Evolutionary conservation across 2,797 vertebrate species (phyloP).

Genomic region (Rhynchonycteris naso): DNA sequence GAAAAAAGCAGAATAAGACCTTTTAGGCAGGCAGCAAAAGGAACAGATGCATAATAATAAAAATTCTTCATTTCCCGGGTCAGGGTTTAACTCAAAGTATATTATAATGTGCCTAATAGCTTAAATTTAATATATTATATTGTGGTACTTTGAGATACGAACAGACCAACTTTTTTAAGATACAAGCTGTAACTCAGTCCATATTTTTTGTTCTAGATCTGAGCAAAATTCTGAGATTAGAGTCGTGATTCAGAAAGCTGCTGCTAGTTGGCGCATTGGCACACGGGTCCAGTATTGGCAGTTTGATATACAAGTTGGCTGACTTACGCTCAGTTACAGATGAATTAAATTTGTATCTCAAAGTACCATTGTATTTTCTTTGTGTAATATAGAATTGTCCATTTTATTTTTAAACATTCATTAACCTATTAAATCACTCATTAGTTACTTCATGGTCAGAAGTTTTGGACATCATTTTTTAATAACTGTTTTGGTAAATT

Average conservation of each 20-base stretch:
- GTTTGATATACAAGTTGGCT: no score
- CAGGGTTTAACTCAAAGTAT: not conserved
- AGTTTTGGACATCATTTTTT: not conserved
- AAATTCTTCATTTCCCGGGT: not conserved
- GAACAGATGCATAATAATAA: not conserved
- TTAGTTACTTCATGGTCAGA: not conserved
- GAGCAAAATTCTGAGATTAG: no score
- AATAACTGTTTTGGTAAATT: not conserved
- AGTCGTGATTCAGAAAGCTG: no score
- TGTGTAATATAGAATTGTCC: not conserved
- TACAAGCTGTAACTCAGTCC: no score
- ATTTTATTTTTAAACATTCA: not conserved
- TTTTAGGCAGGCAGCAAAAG: not conserved
- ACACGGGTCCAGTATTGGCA: no score
- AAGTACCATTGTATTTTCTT: no score
- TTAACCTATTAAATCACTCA: not conserved
- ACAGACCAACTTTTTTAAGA: no score
- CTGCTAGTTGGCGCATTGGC: no score
- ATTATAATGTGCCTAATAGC: not conserved
- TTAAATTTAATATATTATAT: not conserved
- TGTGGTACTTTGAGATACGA: no score
- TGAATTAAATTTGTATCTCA: no score
- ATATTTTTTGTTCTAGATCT: no score
- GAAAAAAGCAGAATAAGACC: not conserved
- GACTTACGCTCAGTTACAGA: no score